phyloP scores from a whole-genome alignment of 2,113 vertebrate genomes.

The Catharus minimus region DNA sequence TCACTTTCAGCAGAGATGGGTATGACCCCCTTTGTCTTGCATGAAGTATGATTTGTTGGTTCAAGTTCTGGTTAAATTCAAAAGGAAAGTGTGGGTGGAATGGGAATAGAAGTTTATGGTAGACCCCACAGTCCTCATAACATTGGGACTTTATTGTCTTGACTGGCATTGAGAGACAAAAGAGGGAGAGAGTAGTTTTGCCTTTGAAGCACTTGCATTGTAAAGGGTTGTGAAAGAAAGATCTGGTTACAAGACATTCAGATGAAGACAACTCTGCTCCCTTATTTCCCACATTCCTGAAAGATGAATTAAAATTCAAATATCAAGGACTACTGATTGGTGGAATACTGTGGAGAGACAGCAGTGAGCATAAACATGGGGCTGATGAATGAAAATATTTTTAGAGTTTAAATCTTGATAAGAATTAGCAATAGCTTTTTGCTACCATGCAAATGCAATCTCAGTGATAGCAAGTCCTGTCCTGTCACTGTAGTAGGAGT shows the following conservation, averaged over 20 bases:
- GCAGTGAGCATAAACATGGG: not conserved
- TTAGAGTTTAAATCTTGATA: not conserved
- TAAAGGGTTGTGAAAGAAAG: not conserved
- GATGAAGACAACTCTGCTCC: not conserved
- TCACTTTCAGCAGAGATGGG: constrained; percentile 50
- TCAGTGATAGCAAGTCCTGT: not conserved
- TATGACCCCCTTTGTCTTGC: not conserved
- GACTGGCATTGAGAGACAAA: not conserved
- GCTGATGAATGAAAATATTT: not conserved
- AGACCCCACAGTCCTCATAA: not conserved
- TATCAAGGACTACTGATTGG: not conserved
- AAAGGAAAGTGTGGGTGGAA: not conserved
- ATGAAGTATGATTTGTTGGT: constrained; percentile 1
- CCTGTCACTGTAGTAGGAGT: not conserved
- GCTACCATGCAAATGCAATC: not conserved
- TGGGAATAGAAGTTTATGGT: not conserved
- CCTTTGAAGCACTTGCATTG: not conserved
- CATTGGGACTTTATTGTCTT: not conserved
- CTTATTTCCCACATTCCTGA: not conserved
- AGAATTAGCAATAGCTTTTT: not conserved
- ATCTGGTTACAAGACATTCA: not conserved
- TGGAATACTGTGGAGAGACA: not conserved
- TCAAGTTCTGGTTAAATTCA: constrained; percentile 32
- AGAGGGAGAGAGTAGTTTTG: not conserved
- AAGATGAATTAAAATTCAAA: not conserved